Base-by-base conservation (phyloP, 1,140 invertebrate species). In the Ectropis grisescens region DNA sequence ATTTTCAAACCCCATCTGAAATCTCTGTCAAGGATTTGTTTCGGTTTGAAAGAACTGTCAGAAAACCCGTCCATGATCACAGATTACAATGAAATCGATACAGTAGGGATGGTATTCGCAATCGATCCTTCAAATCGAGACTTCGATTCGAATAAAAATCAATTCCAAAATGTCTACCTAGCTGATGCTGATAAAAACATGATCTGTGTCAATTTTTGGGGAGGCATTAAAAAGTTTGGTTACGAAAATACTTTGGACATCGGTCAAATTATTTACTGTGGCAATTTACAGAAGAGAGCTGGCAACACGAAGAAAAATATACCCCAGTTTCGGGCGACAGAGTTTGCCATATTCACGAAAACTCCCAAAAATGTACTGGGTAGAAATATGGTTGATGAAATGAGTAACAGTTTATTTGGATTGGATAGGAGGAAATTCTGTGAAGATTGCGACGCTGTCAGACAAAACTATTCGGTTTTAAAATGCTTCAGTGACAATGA, bases 191-290 rank as follows among this genome's bases (percentile, higher is more conserved):
- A 85, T 42, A 57, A 59, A 45, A 82, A 82, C 57, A 76, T 87
- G 26, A 66, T 89, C 11, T 84, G 85, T 23, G 60, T 91, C 23
- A 85, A 87, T 47, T 89, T 91, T 48, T 87, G 85, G 83, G 85
- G 86, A 16, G 85, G 87, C 0, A 48, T 89, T 10, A 72, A 83
- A 36, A 80, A 84, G 13, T 86, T 85, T 54, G 86, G 87, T 1
- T 87, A 85, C 33, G 66, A 87, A 34, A 87, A 87, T 38, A 76
- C 86, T 23, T 46, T 90, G 9, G 80, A 83, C 10, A 64, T 72
- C 3, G 87, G 87, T 1, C 79, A 86, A 37, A 39, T 85, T n/a
- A 41, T 91, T 0, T 78, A 84, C 1, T 85, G 86, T 40, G 71
- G 68, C 2, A 92, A 91, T 85, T 81, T 91, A 23, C 86, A 89